Conservation (phyloP, 1,140 invertebrate species). For the Physella acuta region DNA sequence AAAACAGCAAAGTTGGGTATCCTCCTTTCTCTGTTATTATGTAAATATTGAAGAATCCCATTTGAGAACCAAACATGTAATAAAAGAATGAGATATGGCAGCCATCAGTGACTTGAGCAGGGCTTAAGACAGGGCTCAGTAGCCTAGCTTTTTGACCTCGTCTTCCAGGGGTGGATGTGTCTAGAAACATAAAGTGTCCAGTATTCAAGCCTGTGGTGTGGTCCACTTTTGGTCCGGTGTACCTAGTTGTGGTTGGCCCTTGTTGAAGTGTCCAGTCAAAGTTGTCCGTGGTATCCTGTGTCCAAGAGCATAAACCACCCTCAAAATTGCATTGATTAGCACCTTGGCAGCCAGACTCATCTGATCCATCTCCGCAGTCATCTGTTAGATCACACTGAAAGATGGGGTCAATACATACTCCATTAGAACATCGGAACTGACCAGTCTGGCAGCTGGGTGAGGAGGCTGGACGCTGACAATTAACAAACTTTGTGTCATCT, state of each 20-base stretch:
- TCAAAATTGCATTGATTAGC: constrained; percentile 72
- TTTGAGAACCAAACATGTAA: constrained; percentile 56
- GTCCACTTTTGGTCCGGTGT: constrained; percentile 73
- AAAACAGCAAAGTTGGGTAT: constrained; percentile 23
- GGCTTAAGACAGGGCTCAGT: constrained; percentile 42
- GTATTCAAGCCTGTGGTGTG: constrained; percentile 64
- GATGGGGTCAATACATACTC: constrained; percentile 42
- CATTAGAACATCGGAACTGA: constrained; percentile 13
- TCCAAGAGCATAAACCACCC: constrained; percentile 73
- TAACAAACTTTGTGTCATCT: constrained; percentile 23
- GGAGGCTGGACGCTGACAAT: not conserved
- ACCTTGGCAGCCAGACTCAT: constrained; percentile 38
- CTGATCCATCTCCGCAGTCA: constrained; percentile 46
- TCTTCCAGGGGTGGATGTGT: constrained; percentile 61
- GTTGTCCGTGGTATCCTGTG: constrained; percentile 71
- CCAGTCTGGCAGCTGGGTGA: not conserved
- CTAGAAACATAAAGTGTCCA: constrained; percentile 69
- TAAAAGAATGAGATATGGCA: constrained; percentile 55
- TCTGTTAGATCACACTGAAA: constrained; percentile 50
- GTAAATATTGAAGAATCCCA: constrained; percentile 52
- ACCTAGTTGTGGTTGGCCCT: constrained; percentile 51
- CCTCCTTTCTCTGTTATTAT: constrained; percentile 32
- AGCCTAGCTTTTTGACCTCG: constrained; percentile 49
- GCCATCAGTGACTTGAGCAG: constrained; percentile 28
- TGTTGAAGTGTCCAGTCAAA: constrained; percentile 76